These are phyloP conservation scores for Hemithea aestivaria DNA, from an alignment of 2,888 invertebrate genomes.

Conservation along the genomic window DNA sequence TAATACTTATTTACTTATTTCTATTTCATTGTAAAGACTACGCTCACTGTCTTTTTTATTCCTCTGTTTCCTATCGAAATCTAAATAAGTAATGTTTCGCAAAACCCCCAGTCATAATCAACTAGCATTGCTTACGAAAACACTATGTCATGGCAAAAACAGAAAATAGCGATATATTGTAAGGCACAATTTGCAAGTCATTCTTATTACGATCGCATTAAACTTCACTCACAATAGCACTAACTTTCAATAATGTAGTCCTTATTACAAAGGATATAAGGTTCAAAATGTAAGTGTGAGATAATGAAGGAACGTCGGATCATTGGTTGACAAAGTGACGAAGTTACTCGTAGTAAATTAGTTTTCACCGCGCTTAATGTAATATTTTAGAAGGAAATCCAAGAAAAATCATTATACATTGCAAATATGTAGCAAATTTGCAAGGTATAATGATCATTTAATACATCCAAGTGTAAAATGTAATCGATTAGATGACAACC, in stretches of 20 bases:
- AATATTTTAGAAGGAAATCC: no score
- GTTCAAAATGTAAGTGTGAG: conserved; percentile 8
- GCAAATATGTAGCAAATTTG: no score
- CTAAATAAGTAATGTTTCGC: no score
- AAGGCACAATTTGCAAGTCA: conserved; percentile 34
- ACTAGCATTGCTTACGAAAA: conserved; percentile 26
- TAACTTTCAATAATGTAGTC: conserved; percentile 12
- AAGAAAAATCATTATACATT: no score
- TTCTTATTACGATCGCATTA: conserved; percentile 40
- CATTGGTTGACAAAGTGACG: conserved; percentile 15
- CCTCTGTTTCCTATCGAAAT: no score
- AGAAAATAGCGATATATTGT: conserved; percentile 33
- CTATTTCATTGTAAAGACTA: no score
- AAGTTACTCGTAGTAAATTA: conserved; percentile 2
- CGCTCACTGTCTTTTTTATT: no score
- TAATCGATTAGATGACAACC: no score
- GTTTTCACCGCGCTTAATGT: not conserved
- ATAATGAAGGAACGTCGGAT: conserved; percentile 6
- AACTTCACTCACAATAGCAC: conserved; percentile 36
- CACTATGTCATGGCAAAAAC: conserved; percentile 28
- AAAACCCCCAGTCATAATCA: conserved; percentile 17
- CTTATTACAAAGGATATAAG: conserved; percentile 6
- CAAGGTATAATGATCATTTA: no score
- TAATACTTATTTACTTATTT: no score
- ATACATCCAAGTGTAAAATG: no score